Conservation (phyloP, 2,888 invertebrate species). For the Ceratothoa steindachneri region DNA sequence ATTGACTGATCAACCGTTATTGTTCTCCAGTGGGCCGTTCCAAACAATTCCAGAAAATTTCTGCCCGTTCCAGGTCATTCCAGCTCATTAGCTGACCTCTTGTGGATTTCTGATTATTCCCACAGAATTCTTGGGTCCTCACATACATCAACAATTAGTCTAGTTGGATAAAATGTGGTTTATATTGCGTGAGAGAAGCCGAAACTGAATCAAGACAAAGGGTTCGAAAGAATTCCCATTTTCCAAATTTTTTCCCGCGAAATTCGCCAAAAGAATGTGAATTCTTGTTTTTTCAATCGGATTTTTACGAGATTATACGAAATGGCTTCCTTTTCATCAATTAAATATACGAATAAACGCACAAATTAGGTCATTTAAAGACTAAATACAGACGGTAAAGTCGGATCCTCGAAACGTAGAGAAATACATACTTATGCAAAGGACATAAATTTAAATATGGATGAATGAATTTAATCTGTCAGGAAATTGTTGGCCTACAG, state of each 20-base stretch:
- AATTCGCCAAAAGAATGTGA: no score
- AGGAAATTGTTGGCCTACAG: no score
- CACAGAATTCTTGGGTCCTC: not conserved
- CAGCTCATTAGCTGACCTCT: conserved; percentile 5
- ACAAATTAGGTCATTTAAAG: no score
- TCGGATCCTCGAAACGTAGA: no score
- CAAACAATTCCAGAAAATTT: conserved; percentile 1
- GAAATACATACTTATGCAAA: not conserved
- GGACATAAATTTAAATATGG: not conserved
- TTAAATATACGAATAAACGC: no score
- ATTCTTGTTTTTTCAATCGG: no score
- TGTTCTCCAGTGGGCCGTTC: not conserved
- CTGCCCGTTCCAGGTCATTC: not conserved
- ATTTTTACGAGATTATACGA: no score
- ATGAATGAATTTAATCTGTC: not conserved
- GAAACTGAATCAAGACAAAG: not conserved
- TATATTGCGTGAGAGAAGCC: not conserved
- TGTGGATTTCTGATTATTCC: conserved; percentile 7
- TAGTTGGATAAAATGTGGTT: not conserved
- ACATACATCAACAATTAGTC: not conserved
- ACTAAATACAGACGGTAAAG: no score
- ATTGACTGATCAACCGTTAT: not conserved
- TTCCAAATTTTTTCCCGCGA: no score
- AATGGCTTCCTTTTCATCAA: no score
- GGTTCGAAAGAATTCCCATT: not conserved